These are phyloP conservation scores for Fregata magnificens DNA, from an alignment of 2,113 vertebrate genomes.

Conservation along the genomic window DNA sequence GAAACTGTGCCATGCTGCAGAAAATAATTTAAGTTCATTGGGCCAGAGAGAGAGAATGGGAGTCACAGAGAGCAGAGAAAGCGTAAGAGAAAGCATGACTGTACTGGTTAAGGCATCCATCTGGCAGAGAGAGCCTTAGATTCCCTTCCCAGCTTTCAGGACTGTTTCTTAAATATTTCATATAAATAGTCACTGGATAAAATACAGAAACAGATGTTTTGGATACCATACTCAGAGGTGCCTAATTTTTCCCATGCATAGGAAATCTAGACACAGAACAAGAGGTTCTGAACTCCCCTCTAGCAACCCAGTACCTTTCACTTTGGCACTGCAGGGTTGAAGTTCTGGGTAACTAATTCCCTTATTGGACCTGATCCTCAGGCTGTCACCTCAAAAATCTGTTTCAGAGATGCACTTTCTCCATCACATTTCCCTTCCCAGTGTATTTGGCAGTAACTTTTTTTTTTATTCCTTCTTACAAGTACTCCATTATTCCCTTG, in stretches of 20 bases:
- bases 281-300: not conserved
- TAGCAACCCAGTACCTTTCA: not conserved
- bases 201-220: constrained; percentile 44
- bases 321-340: not conserved
- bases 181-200: constrained; percentile 17
- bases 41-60: not conserved
- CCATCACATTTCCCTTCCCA: not conserved
- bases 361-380: not conserved
- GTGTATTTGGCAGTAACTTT: not conserved
- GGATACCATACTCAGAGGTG: not conserved
- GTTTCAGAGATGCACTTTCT: not conserved
- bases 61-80: not conserved
- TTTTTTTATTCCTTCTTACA: not conserved
- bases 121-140: not conserved
- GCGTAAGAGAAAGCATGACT: constrained; percentile 18
- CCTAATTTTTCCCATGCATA: constrained; percentile 19
- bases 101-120: constrained; percentile 2
- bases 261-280: not conserved
- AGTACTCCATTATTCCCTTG: not conserved
- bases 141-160: constrained; percentile 2
- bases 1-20: constrained; percentile 50
- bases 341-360: not conserved
- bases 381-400: not conserved
- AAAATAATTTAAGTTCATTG: constrained; percentile 32
- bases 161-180: constrained; percentile 1